Evolutionary conservation across 2,797 vertebrate species (phyloP), one percentile per base, ranked within the genome.

Genomic region (Notolabrus celidotus): DNA sequence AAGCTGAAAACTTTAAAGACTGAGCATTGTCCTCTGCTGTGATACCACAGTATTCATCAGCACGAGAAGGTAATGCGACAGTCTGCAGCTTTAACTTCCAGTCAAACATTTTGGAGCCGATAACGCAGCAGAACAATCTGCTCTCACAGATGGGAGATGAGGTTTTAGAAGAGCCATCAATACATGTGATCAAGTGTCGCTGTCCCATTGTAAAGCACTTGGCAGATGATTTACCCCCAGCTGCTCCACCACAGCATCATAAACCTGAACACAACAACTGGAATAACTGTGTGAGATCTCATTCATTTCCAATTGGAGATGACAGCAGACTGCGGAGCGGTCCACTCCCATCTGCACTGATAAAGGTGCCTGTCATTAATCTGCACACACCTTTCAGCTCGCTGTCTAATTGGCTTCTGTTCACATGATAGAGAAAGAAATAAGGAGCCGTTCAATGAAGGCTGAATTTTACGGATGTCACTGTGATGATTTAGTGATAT

Each of bases 261-360:
- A 82, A 89, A 86, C 64, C 59, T 41, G 72, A 77, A 64, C 83
- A 82, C 62, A 77, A 74, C 80, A 80, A 86, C 75, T 81, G 79
- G 74, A 83, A 67, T 49, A 65, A 29, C 80, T 43, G 25, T 31
- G 16, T 42, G 66, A 31, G 49, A 64, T 62, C 64, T 66, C 58
- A 58, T 84, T 82, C 62, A 58, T 81, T 59, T 71, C 65, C 55
- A 53, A 16, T 31, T 9, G 0, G 5, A 66, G 68, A 73, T 47
- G 52, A 68, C 67, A 39, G 17, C 80, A 55, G 77, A 31, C 50
- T 50, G 52, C 63, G 50, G 33, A 56, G 65, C 69, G 61, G 34
- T 75, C 42, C 0, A 10, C 74, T 29, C 47, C 71, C 67, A 79
- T 74, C 84, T 80, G 77, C 71, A 43, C 31, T 19, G 61, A 57